Evolutionary conservation across 2,888 invertebrate species (phyloP), one percentile per base, ranked within the genome.

Genomic region (Cactoblastis cactorum): DNA sequence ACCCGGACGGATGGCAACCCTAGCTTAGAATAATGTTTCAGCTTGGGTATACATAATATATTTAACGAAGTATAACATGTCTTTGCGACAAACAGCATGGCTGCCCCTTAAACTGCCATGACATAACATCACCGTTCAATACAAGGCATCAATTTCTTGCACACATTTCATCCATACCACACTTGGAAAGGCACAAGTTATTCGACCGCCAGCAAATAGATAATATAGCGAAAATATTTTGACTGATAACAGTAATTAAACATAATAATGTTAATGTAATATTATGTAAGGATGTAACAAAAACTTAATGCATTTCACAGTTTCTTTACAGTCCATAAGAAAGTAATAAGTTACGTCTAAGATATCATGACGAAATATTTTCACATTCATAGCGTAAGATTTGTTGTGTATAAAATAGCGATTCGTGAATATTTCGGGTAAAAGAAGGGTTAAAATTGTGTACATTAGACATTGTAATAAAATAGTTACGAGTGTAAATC

Each of bases 301-400:
- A 81, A 83, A 83, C 82, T 80, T 84, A 82, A 83, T 88, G 88
- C 88, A 89, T 89, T 89, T 89, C 84, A 84, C 86, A 81, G 75
- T 87, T 88, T 85, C 86, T 85, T 83, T 83, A 86, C 83, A 85
- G 86, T 86, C 84, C 84, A 81, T 85, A 83, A 77, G 79, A 77
- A 66, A 79, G 78, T 83, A 79, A 77, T 72, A 73, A 78, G 69
- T 71, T 77, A 81, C 74, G 73, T 77, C 77, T 83, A 81, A 81
- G 82, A 79, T 84, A 82, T 82, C 81, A 78, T 81, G 84, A 82
- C 77, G 75, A 83, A 82, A 85, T 87, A 87, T 87, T 89, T 89
- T 89, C 88, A 85, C 87, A 85, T 84, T 80, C 69, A 69, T 86
- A 87, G 80, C 49, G 43, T 88, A 87, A 87, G 85, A 80, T 85